Percentiles rank a stretch among this genome's conserved stretches.
Evolutionary conservation across 2,797 vertebrate genomes (phyloP).

Genomic region (Sternarchorhynchus goeldii): DNA sequence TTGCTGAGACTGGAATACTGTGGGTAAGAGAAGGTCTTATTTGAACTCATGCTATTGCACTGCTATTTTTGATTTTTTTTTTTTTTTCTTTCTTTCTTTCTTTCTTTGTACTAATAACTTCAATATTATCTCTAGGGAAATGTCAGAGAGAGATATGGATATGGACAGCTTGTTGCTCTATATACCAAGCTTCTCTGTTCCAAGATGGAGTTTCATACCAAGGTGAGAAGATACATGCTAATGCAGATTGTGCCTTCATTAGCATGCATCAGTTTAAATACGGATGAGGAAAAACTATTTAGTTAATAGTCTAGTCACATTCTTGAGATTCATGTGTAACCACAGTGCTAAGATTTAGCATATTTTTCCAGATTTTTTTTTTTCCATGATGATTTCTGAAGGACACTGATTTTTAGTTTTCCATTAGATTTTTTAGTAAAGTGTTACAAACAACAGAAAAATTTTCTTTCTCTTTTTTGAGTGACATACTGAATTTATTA

Average conservation of each 20-base stretch:
- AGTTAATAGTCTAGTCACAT: too few species aligned
- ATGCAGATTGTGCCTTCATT: too few species aligned
- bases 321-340: too few species aligned
- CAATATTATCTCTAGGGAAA: conserved; percentile 76
- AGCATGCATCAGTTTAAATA: too few species aligned
- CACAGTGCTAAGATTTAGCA: neutral
- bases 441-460: too few species aligned
- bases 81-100: too few species aligned
- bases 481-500: too few species aligned
- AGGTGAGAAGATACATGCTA: conserved; percentile 71
- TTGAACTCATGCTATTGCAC: neutral
- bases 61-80: neutral
- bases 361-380: neutral
- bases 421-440: neutral
- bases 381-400: neutral
- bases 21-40: conserved; percentile 80
- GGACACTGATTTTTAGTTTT: neutral
- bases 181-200: conserved; percentile 87
- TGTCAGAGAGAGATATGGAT: conserved; percentile 89
- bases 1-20: conserved; percentile 84
- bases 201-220: conserved; percentile 93
- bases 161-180: conserved; percentile 87
- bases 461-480: neutral
- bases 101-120: neutral
- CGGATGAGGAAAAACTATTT: too few species aligned